A percentile compares a stretch with the other conserved stretches of the same genome.
These are phyloP conservation scores for Epinephelus cyanopodus DNA, from an alignment of 2,113 vertebrate species.

Conservation along the genomic window DNA sequence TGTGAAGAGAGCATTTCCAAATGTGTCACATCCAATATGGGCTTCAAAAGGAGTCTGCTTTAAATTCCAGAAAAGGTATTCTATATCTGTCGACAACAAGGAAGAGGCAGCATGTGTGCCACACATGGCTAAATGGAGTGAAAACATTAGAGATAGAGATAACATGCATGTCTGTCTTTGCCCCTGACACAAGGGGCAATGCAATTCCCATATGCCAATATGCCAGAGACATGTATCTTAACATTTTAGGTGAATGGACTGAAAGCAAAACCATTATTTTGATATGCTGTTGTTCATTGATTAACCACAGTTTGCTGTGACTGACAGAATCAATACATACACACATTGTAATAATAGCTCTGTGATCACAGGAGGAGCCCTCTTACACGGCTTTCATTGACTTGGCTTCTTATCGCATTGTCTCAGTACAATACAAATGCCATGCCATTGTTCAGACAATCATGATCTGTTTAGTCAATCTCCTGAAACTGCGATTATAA, in stretches of 20 bases:
- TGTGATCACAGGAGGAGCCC: not conserved
- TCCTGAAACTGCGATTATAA: not conserved
- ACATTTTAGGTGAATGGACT: not conserved
- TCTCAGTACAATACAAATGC: slow-evolving; percentile 19
- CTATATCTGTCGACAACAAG: slow-evolving; percentile 5
- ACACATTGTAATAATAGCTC: slow-evolving; percentile 20
- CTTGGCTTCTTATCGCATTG: slow-evolving; percentile 32
- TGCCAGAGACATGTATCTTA: slow-evolving; percentile 6
- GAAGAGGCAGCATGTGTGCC: not conserved
- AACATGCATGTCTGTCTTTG: not conserved
- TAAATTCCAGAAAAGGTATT: slow-evolving; percentile 21
- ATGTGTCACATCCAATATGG: slow-evolving; percentile 41
- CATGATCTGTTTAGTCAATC: slow-evolving; percentile 15
- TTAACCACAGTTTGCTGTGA: slow-evolving; percentile 25
- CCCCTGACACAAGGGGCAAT: not conserved
- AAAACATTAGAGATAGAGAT: slow-evolving; percentile 9
- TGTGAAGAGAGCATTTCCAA: slow-evolving; percentile 39
- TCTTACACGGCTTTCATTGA: slow-evolving; percentile 21
- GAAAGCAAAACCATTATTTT: slow-evolving; percentile 25
- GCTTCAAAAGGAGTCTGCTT: slow-evolving; percentile 16
- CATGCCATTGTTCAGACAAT: slow-evolving; percentile 26
- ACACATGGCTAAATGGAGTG: not conserved
- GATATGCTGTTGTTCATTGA: slow-evolving; percentile 25
- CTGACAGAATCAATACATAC: slow-evolving; percentile 36
- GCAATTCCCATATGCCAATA: not conserved